These are phyloP conservation scores for Lepas anatifera DNA, from an alignment of 2,888 invertebrate species.

Conservation along the genomic window DNA sequence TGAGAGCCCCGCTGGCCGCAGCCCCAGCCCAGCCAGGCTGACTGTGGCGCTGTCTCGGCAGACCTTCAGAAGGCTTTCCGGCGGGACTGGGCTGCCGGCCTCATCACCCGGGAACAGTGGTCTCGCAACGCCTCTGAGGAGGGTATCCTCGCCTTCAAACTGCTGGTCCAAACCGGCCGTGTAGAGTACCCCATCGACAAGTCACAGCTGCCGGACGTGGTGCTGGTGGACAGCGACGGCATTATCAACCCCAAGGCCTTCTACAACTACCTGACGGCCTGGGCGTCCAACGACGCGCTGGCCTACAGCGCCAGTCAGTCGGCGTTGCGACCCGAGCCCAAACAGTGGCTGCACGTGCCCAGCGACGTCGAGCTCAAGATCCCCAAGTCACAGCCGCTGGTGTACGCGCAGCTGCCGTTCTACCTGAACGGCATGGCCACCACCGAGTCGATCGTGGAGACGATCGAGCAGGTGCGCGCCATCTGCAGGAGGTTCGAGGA, in stretches of 20 bases:
- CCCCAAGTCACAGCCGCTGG: slow-evolving; percentile 79
- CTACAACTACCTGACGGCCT: slow-evolving; percentile 95
- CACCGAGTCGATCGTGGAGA: slow-evolving; percentile 67
- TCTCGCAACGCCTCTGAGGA: slow-evolving; percentile 79
- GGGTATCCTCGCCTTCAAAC: slow-evolving; percentile 84
- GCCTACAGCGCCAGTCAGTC: slow-evolving; percentile 83
- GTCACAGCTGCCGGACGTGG: slow-evolving; percentile 56
- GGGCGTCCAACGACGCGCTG: slow-evolving; percentile 88
- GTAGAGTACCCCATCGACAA: slow-evolving; percentile 89
- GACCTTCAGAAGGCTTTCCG: slow-evolving; percentile 79
- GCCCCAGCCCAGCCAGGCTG: too few species aligned
- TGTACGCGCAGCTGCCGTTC: slow-evolving; percentile 90
- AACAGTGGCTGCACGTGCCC: slow-evolving; percentile 73
- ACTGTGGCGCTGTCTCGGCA: slow-evolving; percentile 23
- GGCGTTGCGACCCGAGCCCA: slow-evolving; percentile 78
- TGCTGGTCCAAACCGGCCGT: slow-evolving; percentile 90
- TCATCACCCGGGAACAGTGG: slow-evolving; percentile 69
- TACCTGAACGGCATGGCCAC: slow-evolving; percentile 74
- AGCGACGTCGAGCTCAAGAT: slow-evolving; percentile 71
- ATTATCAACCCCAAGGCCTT: slow-evolving; percentile 75
- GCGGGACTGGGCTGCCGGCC: slow-evolving; percentile 55
- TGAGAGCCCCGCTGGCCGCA: too few species aligned
- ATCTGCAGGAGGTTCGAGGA: slow-evolving; percentile 77
- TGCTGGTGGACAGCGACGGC: slow-evolving; percentile 52
- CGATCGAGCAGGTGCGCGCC: slow-evolving; percentile 64